Evolutionary conservation across 2,888 invertebrate genomes (phyloP).

Genomic region (Tiliacea aurago): DNA sequence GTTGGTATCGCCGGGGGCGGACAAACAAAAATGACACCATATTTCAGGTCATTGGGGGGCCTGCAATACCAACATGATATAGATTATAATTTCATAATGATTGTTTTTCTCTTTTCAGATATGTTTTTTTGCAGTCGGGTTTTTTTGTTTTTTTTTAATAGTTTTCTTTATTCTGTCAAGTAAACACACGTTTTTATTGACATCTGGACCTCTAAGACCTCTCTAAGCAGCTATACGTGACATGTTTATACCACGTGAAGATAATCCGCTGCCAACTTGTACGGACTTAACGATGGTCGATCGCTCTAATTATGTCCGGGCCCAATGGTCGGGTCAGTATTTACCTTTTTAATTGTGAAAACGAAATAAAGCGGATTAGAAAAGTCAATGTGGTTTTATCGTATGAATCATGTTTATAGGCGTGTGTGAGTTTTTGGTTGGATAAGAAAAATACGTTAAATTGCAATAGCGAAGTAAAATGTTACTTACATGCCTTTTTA

Average conservation of each 20-base stretch:
- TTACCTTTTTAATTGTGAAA: slow-evolving; percentile 57
- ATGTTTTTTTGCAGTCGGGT: too few relatives aligned
- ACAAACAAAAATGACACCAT: too few relatives aligned
- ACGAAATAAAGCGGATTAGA: slow-evolving; percentile 45
- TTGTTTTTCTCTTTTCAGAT: too few relatives aligned
- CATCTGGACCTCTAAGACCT: slow-evolving; percentile 33
- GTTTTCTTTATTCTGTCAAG: neutral
- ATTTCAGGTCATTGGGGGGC: too few relatives aligned
- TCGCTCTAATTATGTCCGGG: slow-evolving; percentile 55
- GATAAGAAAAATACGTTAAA: neutral
- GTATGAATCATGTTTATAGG: slow-evolving; percentile 41
- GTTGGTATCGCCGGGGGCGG: too few relatives aligned
- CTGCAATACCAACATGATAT: too few relatives aligned
- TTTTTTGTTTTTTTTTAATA: too few relatives aligned
- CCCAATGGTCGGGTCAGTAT: slow-evolving; percentile 41
- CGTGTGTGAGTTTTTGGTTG: slow-evolving; percentile 18
- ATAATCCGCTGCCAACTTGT: slow-evolving; percentile 45
- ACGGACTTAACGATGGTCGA: slow-evolving; percentile 48
- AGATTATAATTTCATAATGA: too few relatives aligned
- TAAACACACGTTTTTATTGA: slow-evolving; percentile 4
- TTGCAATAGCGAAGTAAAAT: neutral
- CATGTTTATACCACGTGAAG: slow-evolving; percentile 45
- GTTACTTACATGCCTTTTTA: too few relatives aligned
- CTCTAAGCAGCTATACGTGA: slow-evolving; percentile 51
- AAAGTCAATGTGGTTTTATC: slow-evolving; percentile 46